phyloP scores from a whole-genome alignment of 2,888 invertebrate genomes.

The Sarcophaga subvicina region DNA sequence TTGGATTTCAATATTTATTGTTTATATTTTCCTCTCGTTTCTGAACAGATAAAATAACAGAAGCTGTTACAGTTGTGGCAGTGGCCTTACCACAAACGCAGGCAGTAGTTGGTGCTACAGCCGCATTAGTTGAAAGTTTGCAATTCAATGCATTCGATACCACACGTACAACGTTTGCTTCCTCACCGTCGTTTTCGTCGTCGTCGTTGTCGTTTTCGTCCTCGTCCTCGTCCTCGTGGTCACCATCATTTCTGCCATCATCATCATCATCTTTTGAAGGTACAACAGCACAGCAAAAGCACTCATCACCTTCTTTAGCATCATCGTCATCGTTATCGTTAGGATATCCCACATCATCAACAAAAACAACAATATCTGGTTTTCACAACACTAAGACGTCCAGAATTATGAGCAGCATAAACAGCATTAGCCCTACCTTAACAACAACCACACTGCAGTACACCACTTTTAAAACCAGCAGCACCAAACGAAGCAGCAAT shows the following conservation, averaged over 20 bases:
- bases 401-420: slow-evolving; percentile 65
- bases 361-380: slow-evolving; percentile 64
- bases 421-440: slow-evolving; percentile 56
- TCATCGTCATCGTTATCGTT: not conserved
- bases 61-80: slow-evolving; percentile 60
- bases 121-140: slow-evolving; percentile 61
- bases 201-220: slow-evolving; percentile 34
- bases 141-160: slow-evolving; percentile 69
- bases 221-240: slow-evolving; percentile 31
- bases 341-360: slow-evolving; percentile 54
- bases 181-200: slow-evolving; percentile 56
- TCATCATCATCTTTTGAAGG: slow-evolving; percentile 52
- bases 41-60: slow-evolving; percentile 59
- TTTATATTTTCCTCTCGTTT: not conserved
- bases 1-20: slow-evolving; percentile 41
- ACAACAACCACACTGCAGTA: slow-evolving; percentile 36
- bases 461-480: slow-evolving; percentile 40
- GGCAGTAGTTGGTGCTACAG: slow-evolving; percentile 61
- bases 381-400: slow-evolving; percentile 65
- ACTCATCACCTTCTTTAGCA: slow-evolving; percentile 17
- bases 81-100: slow-evolving; percentile 55
- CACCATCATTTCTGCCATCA: slow-evolving; percentile 56
- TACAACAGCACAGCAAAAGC: slow-evolving; percentile 37
- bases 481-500: slow-evolving; percentile 13
- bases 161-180: slow-evolving; percentile 62